Evolutionary conservation across 2,888 invertebrate species (phyloP), one percentile per base, ranked within the genome.

Genomic region (Cerceris rybyensis): DNA sequence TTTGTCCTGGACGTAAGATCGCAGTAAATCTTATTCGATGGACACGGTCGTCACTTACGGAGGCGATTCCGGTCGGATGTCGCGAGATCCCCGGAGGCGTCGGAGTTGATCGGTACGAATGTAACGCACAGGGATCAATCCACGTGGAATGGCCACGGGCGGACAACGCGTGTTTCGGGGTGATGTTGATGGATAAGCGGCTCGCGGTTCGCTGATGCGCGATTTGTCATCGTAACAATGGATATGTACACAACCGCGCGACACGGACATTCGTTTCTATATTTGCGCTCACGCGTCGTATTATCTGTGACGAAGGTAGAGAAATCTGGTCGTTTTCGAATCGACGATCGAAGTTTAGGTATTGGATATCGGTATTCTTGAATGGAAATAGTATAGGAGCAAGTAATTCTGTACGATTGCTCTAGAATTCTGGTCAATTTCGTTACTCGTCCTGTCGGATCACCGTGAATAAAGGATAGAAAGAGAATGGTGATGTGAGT

Each of bases 201-300:
- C 72, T 80, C 68, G 80, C 80, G 81, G 67, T 75, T 70, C 80
- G 81, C 67, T 79, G 86, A 86, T 85, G 81, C 77, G 78, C 88
- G 85, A 90, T 90, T 89, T 89, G 89, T 90, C 90, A 89, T 87
- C 76, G 81, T 68, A 28, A 87, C 87, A 87, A 87, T 85, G 82
- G 84, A 84, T 60, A 70, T 69, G 39, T 70, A 60, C 52, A 59
- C 52, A 60, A 59, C 60, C 42, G 39, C 58, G 72, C 55, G 50
- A 67, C 65, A 42, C 8, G 14, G 28, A 46, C 54, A 28, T 61
- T 17, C 60, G 57, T 81, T 81, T 77, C 79, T 67, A 49, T 66
- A 74, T 65, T 11, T 78, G 28, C 28, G 57, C 52, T 70, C 66
- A 58, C 69, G 13, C 52, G 59, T 69, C 39, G 9, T 52, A 57